A percentile compares a stretch with the other conserved stretches of the same genome.
Conservation (phyloP, 2,113 vertebrate species). For the Oplegnathus fasciatus region DNA sequence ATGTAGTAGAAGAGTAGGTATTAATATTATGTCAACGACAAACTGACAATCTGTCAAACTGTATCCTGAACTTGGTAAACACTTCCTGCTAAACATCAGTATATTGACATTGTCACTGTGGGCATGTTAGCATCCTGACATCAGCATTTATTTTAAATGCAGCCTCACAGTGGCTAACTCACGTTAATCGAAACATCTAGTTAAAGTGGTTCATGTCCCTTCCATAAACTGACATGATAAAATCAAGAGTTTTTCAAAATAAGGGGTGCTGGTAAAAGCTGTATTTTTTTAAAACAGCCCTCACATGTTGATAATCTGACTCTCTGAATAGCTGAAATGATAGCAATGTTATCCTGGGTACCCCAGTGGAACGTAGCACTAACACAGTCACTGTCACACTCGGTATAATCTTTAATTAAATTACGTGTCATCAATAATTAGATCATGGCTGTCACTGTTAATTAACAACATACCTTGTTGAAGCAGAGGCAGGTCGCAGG, state of each 20-base stretch:
- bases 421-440: not conserved
- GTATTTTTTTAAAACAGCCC: not conserved
- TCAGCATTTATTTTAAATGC: not conserved
- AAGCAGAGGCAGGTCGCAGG: not conserved
- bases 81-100: not conserved
- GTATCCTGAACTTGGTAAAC: not conserved
- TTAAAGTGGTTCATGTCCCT: not conserved
- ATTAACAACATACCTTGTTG: slow-evolving; percentile 24
- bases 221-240: not conserved
- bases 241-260: not conserved
- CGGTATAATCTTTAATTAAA: slow-evolving; percentile 23
- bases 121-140: not conserved
- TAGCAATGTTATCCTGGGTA: not conserved
- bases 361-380: not conserved
- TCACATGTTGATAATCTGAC: not conserved
- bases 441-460: slow-evolving; percentile 31
- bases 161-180: not conserved
- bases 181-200: not conserved
- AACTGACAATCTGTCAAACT: not conserved
- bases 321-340: not conserved
- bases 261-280: not conserved
- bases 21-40: not conserved
- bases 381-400: slow-evolving; percentile 16
- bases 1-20: not conserved
- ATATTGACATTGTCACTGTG: not conserved